Evolutionary conservation across 1,140 invertebrate species (phyloP), one percentile per base, ranked within the genome.

Genomic region (Drosophila erecta): DNA sequence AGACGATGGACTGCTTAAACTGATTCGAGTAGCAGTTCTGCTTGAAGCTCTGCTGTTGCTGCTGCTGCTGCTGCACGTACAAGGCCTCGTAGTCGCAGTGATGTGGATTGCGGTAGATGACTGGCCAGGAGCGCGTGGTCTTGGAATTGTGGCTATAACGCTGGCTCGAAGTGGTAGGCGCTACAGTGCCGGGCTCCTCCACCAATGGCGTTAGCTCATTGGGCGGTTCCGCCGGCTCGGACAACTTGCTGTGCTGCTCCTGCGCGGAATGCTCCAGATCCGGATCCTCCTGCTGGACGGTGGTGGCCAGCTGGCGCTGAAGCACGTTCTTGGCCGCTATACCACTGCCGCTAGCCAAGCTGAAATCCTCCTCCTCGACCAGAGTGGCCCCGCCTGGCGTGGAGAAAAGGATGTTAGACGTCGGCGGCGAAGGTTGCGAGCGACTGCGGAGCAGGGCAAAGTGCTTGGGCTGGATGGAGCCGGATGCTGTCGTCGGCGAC

Each of bases 371-470:
- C 76, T 91, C 90, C 53, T 91, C 90, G 65, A 91, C 90, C 74
- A 91, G 77, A 74, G 90, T 91, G 57, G 81, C 90, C 76, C 64
- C 56, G 66, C 90, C 90, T 90, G 90, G 67, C 64, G 65, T 71
- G 67, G 90, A 91, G 79, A 85, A 91, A 91, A 91, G 91, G 86
- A 81, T 89, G 85, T 91, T 91, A 91, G 86, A 89, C 69, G 83
- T 69, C 58, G 83, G 76, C 79, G 50, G 67, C 43, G 67, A 57
- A 43, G 67, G 67, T 57, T 87, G 83, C 64, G 81, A 87, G 53
- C 85, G 90, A 62, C 80, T 90, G 73, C 80, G 80, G 66, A 89
- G 73, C 67, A 85, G 80, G 51, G 84, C 86, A 70, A 79, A 77
- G 64, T 85, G 79, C 76, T 83, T 91, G 40, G 85, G 79, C 61